Conservation (phyloP, 1,140 invertebrate genomes). For the Frieseomelitta varia region DNA sequence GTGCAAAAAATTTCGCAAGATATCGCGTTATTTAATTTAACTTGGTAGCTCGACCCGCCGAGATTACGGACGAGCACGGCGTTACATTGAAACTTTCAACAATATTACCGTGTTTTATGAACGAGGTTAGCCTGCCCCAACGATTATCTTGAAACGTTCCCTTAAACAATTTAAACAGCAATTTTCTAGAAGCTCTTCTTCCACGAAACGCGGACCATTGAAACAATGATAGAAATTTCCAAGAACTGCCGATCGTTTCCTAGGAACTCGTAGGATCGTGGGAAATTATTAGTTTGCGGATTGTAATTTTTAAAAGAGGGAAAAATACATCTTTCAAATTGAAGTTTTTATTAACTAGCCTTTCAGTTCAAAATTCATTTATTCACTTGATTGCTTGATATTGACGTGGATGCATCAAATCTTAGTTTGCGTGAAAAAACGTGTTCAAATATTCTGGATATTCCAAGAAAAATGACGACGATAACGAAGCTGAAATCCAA, state of each 20-base stretch:
- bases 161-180: not conserved
- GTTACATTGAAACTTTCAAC: slow-evolving; percentile 27
- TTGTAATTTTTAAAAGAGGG: not conserved
- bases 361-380: too few relatives aligned
- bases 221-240: not conserved
- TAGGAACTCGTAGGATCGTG: not conserved
- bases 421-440: too few relatives aligned
- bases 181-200: not conserved
- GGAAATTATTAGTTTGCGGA: not conserved
- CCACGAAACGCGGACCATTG: too few relatives aligned
- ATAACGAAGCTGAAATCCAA: too few relatives aligned
- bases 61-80: slow-evolving; percentile 2
- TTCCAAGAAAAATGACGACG: too few relatives aligned
- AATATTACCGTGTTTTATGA: not conserved
- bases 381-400: too few relatives aligned
- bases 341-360: not conserved
- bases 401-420: too few relatives aligned
- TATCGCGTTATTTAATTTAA: slow-evolving; percentile 31
- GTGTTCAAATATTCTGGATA: too few relatives aligned
- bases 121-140: too few relatives aligned
- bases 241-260: not conserved
- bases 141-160: not conserved
- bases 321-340: not conserved
- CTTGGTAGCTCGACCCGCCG: not conserved
- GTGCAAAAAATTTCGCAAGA: not conserved